Percentiles rank a stretch among this genome's conserved stretches.
Evolutionary conservation across 2,113 vertebrate species (phyloP).

Genomic region (Sapajus apella): DNA sequence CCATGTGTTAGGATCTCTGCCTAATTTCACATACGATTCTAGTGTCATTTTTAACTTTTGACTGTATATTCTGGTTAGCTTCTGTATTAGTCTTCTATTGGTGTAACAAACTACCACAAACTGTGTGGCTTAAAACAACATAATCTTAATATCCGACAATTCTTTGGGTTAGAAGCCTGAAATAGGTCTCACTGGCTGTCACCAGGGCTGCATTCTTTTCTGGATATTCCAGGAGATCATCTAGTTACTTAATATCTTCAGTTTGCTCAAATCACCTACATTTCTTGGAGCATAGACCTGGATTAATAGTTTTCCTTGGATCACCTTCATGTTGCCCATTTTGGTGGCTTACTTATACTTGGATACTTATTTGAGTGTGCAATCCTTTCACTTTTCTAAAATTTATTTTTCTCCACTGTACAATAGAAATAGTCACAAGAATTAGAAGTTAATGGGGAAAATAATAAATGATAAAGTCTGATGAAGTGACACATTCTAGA

Average conservation of each 20-base stretch:
- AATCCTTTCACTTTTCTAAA: neutral
- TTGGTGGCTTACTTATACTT: neutral
- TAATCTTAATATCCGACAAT: too few relatives aligned
- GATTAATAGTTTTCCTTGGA: neutral
- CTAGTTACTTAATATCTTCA: neutral
- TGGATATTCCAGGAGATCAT: neutral
- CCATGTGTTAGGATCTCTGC: neutral
- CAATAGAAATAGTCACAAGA: neutral
- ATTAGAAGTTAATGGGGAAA: neutral
- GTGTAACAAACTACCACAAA: neutral
- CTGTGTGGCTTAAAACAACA: neutral
- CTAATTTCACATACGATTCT: neutral
- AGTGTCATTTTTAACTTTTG: neutral
- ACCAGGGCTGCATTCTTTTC: neutral
- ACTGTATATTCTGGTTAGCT: neutral
- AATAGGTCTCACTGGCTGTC: neutral
- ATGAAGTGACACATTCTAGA: neutral
- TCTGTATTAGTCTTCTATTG: neutral
- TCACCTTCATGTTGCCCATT: neutral
- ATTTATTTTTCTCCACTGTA: neutral
- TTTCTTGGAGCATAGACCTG: neutral
- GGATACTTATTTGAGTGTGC: neutral
- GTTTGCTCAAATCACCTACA: neutral
- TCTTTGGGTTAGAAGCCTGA: neutral
- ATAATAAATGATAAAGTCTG: neutral